These are phyloP conservation scores for Lamellibrachia satsuma DNA, from an alignment of 2,888 invertebrate species.

Conservation along the genomic window DNA sequence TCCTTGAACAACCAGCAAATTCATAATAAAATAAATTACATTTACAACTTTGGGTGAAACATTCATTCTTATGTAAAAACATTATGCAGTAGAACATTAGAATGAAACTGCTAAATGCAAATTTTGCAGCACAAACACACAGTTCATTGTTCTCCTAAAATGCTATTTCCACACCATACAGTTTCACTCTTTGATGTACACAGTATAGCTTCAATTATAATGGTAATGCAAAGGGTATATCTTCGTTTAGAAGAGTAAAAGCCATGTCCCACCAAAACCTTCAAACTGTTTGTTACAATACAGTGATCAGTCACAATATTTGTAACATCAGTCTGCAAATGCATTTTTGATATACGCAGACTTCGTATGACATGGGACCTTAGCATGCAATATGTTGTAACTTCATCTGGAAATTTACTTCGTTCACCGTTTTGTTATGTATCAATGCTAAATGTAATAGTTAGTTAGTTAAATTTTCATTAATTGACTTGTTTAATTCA, in stretches of 20 bases:
- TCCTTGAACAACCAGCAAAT: conserved; percentile 10
- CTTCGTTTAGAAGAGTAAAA: neutral
- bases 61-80: conserved; percentile 14
- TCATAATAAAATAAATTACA: conserved; percentile 17
- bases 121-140: neutral
- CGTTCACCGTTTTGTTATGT: neutral
- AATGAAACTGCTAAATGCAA: neutral
- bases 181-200: neutral
- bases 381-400: neutral
- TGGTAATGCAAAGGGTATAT: neutral
- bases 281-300: no score
- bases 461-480: neutral
- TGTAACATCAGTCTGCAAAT: no score
- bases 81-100: conserved; percentile 1
- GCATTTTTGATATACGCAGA: no score
- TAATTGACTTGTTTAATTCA: neutral
- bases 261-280: neutral
- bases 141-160: neutral
- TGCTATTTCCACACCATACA: neutral
- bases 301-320: no score
- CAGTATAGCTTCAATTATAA: neutral
- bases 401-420: neutral
- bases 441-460: neutral
- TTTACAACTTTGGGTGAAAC: conserved; percentile 8
- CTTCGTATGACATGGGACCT: neutral